A percentile compares a stretch with the other conserved stretches of the same genome.
Evolutionary conservation across 2,113 vertebrate species (phyloP).

Genomic region (Aldabrachelys gigantea): DNA sequence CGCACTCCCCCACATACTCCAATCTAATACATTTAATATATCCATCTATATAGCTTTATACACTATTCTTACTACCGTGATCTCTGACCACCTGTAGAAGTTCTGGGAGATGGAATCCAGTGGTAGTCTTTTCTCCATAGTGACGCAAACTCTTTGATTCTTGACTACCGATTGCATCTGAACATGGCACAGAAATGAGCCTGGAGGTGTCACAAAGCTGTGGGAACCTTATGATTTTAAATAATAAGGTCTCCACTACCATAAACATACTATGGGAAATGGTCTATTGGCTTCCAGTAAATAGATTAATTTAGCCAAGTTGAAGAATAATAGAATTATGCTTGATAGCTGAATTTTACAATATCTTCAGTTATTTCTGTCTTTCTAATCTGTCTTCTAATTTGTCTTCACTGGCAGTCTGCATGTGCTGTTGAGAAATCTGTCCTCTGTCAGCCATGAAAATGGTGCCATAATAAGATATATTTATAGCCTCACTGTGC

Average conservation of each 20-base stretch:
- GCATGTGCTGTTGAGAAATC: neutral
- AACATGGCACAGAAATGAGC: rapidly evolving
- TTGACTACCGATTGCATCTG: neutral
- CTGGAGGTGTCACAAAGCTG: neutral
- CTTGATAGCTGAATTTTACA: neutral
- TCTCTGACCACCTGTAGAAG: neutral
- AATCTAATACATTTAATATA: neutral
- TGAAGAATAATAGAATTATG: neutral
- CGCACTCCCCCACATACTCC: neutral
- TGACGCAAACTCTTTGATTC: neutral
- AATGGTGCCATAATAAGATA: neutral
- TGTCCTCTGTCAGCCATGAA: neutral
- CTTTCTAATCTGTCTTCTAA: neutral
- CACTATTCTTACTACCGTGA: rapidly evolving
- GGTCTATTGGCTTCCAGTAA: neutral
- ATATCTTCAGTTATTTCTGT: neutral
- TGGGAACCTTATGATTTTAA: neutral
- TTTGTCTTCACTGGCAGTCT: neutral
- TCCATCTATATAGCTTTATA: neutral
- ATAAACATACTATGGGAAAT: neutral
- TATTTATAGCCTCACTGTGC: neutral
- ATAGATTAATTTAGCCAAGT: neutral
- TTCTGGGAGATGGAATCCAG: neutral
- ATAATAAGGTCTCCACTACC: neutral
- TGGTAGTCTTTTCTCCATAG: neutral